Percentiles rank a stretch among this genome's conserved stretches.
Conservation (phyloP, 2,888 invertebrate species). For the Caenorhabditis angaria region DNA sequence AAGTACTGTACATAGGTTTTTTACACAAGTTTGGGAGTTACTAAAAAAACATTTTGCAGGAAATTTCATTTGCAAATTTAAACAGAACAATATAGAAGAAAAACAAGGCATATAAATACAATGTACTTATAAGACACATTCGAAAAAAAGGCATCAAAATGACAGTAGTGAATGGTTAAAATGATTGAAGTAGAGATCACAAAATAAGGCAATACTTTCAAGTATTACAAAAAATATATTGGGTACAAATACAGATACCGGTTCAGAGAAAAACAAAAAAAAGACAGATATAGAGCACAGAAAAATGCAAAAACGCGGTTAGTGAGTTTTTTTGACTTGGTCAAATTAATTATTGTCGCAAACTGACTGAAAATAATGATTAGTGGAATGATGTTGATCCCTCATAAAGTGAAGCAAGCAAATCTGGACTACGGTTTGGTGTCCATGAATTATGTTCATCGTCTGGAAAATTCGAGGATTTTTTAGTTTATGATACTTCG, state of each 20-base stretch:
- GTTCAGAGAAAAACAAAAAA: background rate
- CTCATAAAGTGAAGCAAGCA: constrained; percentile 38
- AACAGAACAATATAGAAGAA: background rate
- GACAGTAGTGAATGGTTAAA: background rate
- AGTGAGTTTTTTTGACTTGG: background rate
- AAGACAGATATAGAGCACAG: background rate
- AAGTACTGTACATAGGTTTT: too few relatives aligned
- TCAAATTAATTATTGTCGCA: background rate
- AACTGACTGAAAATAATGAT: background rate
- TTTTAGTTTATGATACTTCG: background rate
- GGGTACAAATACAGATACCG: constrained; percentile 1
- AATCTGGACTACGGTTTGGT: constrained; percentile 38
- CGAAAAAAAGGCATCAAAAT: background rate
- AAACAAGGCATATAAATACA: constrained; percentile 4
- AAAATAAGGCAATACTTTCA: constrained; percentile 1
- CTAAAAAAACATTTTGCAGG: too few relatives aligned
- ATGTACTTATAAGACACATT: constrained; percentile 4
- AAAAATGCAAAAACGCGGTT: constrained; percentile 1
- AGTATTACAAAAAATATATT: background rate
- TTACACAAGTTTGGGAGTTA: too few relatives aligned
- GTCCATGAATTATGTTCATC: constrained; percentile 37
- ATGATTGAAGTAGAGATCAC: background rate
- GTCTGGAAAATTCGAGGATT: constrained; percentile 14
- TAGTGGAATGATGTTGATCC: constrained; percentile 42
- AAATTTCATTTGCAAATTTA: background rate